phyloP scores from a whole-genome alignment of 2,113 vertebrate species.

The Tympanuchus pallidicinctus region DNA sequence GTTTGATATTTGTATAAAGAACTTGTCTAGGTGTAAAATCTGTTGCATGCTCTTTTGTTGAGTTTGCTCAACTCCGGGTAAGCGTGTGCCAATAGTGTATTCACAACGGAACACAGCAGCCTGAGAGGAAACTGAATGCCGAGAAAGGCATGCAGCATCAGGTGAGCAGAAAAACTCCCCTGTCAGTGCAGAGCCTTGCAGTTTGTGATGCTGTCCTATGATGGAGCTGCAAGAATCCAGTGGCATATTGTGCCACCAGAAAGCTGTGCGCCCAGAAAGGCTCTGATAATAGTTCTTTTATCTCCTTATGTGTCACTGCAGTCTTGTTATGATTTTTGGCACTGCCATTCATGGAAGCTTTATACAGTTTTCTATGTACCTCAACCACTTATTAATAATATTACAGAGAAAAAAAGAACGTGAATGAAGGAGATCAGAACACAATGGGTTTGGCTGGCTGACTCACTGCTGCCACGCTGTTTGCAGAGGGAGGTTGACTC shows the following conservation, averaged over 20 bases:
- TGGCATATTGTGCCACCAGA: neutral
- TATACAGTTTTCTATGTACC: neutral
- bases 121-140: neutral
- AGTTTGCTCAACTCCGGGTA: neutral
- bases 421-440: neutral
- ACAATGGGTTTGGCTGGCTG: neutral
- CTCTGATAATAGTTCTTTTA: neutral
- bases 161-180: neutral
- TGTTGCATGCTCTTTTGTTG: neutral
- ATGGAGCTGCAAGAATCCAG: neutral
- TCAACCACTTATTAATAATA: neutral
- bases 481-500: neutral
- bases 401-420: neutral
- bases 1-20: neutral
- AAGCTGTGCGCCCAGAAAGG: neutral
- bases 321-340: neutral
- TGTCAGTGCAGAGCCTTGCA: neutral
- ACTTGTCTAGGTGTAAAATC: neutral
- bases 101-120: neutral
- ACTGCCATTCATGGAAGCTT: neutral
- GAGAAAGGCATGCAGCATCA: neutral
- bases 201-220: neutral
- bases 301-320: neutral
- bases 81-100: neutral
- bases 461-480: accelerated